phyloP scores from a whole-genome alignment of 2,797 vertebrate species.

The Loriculus beryllinus region DNA sequence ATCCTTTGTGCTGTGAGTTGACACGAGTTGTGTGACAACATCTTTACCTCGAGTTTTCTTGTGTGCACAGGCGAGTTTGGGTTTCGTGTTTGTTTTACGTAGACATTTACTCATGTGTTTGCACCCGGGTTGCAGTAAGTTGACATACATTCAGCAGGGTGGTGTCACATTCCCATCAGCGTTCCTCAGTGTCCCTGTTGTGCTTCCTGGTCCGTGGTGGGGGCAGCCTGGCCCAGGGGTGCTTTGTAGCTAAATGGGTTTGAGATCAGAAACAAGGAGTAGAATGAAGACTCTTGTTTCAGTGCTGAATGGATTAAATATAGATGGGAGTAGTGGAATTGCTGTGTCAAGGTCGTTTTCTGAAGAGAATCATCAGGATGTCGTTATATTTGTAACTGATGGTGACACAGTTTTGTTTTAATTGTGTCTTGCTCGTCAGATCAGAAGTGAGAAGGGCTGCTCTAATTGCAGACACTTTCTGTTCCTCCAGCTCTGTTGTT shows the following conservation, averaged over 20 bases:
- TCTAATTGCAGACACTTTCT: not conserved
- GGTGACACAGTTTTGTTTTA: slow-evolving; percentile 14
- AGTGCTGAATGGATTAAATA: not conserved
- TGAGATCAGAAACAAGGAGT: not conserved
- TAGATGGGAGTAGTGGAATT: not conserved
- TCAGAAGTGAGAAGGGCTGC: not conserved
- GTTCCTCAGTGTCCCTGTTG: not conserved
- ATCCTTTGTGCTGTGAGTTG: not conserved
- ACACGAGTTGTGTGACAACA: not conserved
- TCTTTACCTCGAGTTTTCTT: not conserved
- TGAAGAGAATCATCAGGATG: not conserved
- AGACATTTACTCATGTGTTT: not conserved
- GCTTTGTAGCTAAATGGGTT: rapidly evolving
- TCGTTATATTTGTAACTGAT: slow-evolving; percentile 1
- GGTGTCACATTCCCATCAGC: not conserved
- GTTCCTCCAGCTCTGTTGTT: not conserved
- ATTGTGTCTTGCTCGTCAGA: not conserved
- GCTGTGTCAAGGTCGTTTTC: slow-evolving; percentile 23
- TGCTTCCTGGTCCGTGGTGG: rapidly evolving
- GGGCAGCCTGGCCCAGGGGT: not conserved
- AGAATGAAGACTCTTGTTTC: not conserved
- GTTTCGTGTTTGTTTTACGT: not conserved
- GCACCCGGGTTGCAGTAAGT: not conserved
- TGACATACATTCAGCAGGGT: not conserved
- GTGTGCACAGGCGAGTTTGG: not conserved